These are phyloP conservation scores for Muscicapa adusta DNA, from an alignment of 2,113 vertebrate species.

Conservation along the genomic window DNA sequence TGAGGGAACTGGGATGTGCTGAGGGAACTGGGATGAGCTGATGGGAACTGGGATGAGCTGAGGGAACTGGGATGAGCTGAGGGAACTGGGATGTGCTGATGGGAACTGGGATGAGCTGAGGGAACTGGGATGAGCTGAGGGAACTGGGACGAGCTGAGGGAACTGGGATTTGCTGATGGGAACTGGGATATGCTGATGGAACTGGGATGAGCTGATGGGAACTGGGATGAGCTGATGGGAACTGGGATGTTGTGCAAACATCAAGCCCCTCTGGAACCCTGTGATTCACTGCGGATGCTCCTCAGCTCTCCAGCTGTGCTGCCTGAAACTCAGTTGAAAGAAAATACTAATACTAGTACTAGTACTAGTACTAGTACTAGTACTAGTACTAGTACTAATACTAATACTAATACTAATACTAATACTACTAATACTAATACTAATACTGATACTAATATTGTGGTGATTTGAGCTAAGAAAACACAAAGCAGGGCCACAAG, in stretches of 20 bases:
- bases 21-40: too few relatives aligned
- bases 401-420: background rate
- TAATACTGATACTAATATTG: too few relatives aligned
- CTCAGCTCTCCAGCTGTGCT: background rate
- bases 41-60: background rate
- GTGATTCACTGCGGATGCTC: background rate
- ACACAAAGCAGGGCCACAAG: background rate
- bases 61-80: rapidly evolving
- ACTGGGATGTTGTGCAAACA: background rate
- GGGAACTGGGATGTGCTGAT: background rate
- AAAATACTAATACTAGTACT: background rate
- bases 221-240: background rate
- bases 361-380: background rate
- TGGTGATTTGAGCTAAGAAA: background rate
- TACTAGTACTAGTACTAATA: too few relatives aligned
- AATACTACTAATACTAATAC: too few relatives aligned
- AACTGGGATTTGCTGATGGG: too few relatives aligned
- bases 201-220: background rate
- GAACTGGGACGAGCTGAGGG: background rate
- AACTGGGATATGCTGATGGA: background rate
- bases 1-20: too few relatives aligned
- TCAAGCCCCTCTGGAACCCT: background rate
- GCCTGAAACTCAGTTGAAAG: background rate
- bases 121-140: too few relatives aligned
- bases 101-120: too few relatives aligned